These are phyloP conservation scores for Amphiprion ocellaris DNA, from an alignment of 2,113 vertebrate genomes.

Conservation along the genomic window DNA sequence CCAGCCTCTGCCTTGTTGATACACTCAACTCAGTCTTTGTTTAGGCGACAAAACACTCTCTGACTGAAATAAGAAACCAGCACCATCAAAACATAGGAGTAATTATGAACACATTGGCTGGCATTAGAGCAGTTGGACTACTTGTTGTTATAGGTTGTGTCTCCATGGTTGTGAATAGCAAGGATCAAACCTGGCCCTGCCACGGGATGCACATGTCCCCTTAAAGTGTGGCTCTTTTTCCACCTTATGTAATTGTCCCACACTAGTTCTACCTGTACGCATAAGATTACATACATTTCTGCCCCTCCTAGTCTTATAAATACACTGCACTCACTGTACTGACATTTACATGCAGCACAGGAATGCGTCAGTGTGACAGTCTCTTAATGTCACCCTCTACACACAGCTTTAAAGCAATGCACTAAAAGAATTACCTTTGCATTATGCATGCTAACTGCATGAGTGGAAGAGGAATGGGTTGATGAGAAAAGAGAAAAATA, in stretches of 20 bases:
- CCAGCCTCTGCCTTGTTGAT: conserved; percentile 8
- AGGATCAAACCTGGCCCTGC: not conserved
- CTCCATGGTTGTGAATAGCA: not conserved
- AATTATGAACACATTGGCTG: conserved; percentile 8
- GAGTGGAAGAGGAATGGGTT: no score
- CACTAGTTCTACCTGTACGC: conserved; percentile 17
- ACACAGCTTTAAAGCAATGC: not conserved
- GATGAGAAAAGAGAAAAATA: no score
- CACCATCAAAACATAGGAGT: not conserved
- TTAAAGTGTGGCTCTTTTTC: not conserved
- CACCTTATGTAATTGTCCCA: not conserved
- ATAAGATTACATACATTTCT: not conserved
- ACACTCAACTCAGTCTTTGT: conserved; percentile 18
- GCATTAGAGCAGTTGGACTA: not conserved
- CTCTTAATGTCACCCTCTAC: not conserved
- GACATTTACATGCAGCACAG: not conserved
- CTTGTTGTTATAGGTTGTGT: conserved; percentile 11
- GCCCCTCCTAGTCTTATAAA: not conserved
- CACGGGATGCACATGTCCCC: not conserved
- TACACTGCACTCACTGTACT: not conserved
- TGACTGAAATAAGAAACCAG: conserved; percentile 28
- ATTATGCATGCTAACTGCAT: not conserved
- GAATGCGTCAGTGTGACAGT: not conserved
- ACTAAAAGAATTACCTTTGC: not conserved
- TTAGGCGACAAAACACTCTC: conserved; percentile 39